Conservation (phyloP, 2,888 invertebrate genomes). For the Xylota segnis region DNA sequence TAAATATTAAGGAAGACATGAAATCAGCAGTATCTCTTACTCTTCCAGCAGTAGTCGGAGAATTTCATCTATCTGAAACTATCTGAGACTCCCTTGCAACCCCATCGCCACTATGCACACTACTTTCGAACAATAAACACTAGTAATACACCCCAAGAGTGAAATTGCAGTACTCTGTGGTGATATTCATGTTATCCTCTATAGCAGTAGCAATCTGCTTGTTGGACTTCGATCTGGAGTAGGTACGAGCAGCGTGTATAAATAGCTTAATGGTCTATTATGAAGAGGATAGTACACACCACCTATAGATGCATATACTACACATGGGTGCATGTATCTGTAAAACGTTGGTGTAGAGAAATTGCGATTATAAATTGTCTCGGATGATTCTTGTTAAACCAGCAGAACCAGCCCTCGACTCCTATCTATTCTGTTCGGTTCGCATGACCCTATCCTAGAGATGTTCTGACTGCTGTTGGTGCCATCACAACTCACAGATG, state of each 20-base stretch:
- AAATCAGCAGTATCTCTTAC: conserved; percentile 59
- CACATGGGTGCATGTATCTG: conserved; percentile 38
- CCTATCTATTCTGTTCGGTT: neutral
- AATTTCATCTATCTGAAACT: conserved; percentile 47
- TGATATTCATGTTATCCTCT: conserved; percentile 63
- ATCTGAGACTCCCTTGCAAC: neutral
- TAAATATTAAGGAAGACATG: conserved; percentile 68
- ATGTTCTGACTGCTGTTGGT: conserved; percentile 24
- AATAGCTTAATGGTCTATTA: conserved; percentile 77
- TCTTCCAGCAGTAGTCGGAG: conserved; percentile 8
- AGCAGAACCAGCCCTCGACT: conserved; percentile 70
- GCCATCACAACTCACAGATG: conserved; percentile 34
- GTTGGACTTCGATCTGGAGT: conserved; percentile 43
- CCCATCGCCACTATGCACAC: conserved; percentile 15
- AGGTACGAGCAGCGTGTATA: conserved; percentile 50
- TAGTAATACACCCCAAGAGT: conserved; percentile 76
- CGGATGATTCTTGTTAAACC: conserved; percentile 77
- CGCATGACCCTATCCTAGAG: conserved; percentile 31
- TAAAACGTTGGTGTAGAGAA: conserved; percentile 63
- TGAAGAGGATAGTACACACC: conserved; percentile 57
- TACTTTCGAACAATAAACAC: conserved; percentile 72
- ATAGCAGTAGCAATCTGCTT: conserved; percentile 65
- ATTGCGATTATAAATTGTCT: conserved; percentile 76
- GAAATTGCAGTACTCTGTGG: conserved; percentile 69
- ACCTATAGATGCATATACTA: conserved; percentile 3